Evolutionary conservation across 1,140 invertebrate genomes (phyloP).

Genomic region (Arion vulgaris): DNA sequence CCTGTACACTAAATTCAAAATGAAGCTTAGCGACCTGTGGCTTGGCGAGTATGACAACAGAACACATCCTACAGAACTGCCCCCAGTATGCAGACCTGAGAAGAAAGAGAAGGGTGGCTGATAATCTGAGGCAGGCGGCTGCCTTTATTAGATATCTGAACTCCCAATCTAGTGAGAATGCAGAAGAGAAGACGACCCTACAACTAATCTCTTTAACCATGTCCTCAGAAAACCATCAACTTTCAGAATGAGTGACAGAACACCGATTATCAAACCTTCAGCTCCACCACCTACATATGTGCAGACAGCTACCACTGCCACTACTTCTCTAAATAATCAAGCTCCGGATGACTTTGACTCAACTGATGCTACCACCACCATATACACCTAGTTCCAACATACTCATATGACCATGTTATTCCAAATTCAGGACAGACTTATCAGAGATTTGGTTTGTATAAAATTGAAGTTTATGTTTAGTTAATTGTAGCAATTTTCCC

Average conservation of each 20-base stretch:
- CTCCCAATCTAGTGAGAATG: too few species aligned
- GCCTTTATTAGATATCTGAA: too few species aligned
- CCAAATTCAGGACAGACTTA: background rate
- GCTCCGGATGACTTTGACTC: background rate
- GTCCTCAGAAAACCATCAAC: background rate
- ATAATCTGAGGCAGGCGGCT: too few species aligned
- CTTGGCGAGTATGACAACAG: too few species aligned
- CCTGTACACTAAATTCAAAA: too few species aligned
- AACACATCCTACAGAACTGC: too few species aligned
- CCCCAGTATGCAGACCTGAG: too few species aligned
- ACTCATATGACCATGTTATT: background rate
- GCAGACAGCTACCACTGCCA: background rate
- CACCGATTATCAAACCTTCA: background rate
- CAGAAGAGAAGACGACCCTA: too few species aligned
- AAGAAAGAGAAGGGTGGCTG: too few species aligned
- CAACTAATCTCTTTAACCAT: background rate
- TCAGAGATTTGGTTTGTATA: conserved; percentile 23
- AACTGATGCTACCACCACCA: background rate
- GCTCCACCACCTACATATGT: conserved; percentile 4
- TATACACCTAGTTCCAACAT: background rate
- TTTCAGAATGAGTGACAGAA: conserved; percentile 14
- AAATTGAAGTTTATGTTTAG: too few species aligned
- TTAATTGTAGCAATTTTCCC: too few species aligned
- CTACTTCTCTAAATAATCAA: background rate
- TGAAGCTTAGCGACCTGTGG: too few species aligned